Base-by-base conservation (phyloP, 2,797 vertebrate species). In the Sebastes elongatus region DNA sequence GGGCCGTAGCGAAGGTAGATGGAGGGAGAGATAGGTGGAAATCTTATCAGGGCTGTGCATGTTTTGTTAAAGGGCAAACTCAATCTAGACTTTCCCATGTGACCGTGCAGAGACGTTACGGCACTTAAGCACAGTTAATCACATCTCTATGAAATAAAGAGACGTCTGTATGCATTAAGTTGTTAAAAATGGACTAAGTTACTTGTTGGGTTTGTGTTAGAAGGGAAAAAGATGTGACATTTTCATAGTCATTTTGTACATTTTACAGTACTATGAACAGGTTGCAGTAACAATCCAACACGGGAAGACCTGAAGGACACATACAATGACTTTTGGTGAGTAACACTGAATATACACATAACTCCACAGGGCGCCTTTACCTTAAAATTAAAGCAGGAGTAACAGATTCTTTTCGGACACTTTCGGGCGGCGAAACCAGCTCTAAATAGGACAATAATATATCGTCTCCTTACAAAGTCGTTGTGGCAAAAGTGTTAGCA, bases 1-100 rank as follows among this genome's bases (percentile, higher is more conserved):
- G 74, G 78, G 46, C 80, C 42, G n/a, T 32, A 18, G 78, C 86
- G 79, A 71, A 88, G 84, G 88, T 84, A 84, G 89, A 86, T 62
- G 86, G 77, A 74, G 80, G 59, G 49, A 53, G 56, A 76, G 38
- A 77, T 76, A 61, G 33, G 60, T 27, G 67, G 33, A 79, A 77
- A 78, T 76, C 60, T 73, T 74, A 77, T 78, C 79, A 75, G 46
- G 30, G 27, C 46, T 49, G 52, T 35, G 25, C 30, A 13, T 38
- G 52, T 42, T 80, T 68, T 42, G 42, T 68, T 23, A 18, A 75
- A 78, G 22, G 13, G 52, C 27, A 69, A 78, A 78, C 71, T 61
- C 30, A n/a, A 9, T 63, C n/a, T 28, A 16, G 33, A 73, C 64
- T 7, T 59, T 79, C 14, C 42, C 9, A 38, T 20, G 62, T 59